Conservation (phyloP, 1,140 invertebrate genomes). For the Panagrolaimus sp. region DNA sequence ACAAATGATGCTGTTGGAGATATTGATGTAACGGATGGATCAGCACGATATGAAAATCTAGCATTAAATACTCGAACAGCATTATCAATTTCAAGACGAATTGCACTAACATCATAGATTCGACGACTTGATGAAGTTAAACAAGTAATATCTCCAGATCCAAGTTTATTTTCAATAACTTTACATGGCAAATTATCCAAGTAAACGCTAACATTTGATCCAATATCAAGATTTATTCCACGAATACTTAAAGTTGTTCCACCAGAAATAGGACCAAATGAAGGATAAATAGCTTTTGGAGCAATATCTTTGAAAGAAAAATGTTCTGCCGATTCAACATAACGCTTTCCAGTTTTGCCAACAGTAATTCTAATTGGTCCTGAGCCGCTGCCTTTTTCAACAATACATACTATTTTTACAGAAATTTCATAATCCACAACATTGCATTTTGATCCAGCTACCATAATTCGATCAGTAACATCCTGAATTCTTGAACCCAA, state of each 20-base stretch:
- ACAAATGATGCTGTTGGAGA: slow-evolving; percentile 58
- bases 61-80: slow-evolving; percentile 69
- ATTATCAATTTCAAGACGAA: slow-evolving; percentile 76
- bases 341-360: slow-evolving; percentile 33
- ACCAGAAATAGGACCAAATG: slow-evolving; percentile 81
- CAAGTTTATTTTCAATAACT: slow-evolving; percentile 70
- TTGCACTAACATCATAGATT: slow-evolving; percentile 60
- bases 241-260: slow-evolving; percentile 83
- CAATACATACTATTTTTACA: slow-evolving; percentile 34
- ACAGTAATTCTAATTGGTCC: slow-evolving; percentile 50
- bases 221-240: slow-evolving; percentile 86
- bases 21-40: slow-evolving; percentile 71
- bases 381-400: slow-evolving; percentile 28
- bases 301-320: slow-evolving; percentile 71
- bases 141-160: slow-evolving; percentile 79
- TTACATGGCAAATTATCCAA: slow-evolving; percentile 80
- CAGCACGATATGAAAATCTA: slow-evolving; percentile 79
- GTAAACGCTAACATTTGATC: slow-evolving; percentile 76
- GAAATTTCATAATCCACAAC: slow-evolving; percentile 52
- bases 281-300: slow-evolving; percentile 74
- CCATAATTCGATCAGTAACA: slow-evolving; percentile 79
- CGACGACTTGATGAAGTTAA: slow-evolving; percentile 66
- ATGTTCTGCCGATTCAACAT: slow-evolving; percentile 36
- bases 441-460: slow-evolving; percentile 79
- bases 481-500: slow-evolving; percentile 82